Evolutionary conservation across 2,113 vertebrate species (phyloP), one percentile per base, ranked within the genome.

Genomic region (Dicrurus megarhynchus): DNA sequence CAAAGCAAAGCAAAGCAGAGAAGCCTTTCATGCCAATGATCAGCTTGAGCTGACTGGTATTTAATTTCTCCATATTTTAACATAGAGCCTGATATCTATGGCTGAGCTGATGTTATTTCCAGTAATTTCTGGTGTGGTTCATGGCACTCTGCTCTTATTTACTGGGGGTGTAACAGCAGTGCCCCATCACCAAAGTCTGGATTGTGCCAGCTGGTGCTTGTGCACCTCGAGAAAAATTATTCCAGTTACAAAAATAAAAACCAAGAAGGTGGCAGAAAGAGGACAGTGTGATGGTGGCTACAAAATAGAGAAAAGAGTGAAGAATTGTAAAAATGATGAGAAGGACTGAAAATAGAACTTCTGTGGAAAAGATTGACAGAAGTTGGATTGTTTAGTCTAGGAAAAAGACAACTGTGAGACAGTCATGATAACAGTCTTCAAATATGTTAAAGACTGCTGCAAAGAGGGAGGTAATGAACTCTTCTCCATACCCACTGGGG

Each of bases 331-430:
- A 65, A 59, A 61, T 50, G 32, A 69, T 85, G 90, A 83, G 82
- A 74, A 79, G 26, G 46, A 35, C 53, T 84, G 52, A 92, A 90
- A 95, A 91, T 33, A 84, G 60, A 75, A 89, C 15, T 90, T 88
- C 63, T 84, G 80, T 67, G 52, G 9, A 86, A 90, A 92, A 93
- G 91, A 96, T 87, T 95, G 96, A 93, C 94, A 93, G 92, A 90
- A 74, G 30, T 39, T 86, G 83, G 94, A 87, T 93, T 97, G 94
- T 97, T 96, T 96, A 96, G 96, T 97, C 96, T 96, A 77, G 91
- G 68, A 93, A 70, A 95, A 90, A 92, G 89, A 92, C 94, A 95
- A 97, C 93, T 90, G 35, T 92, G 83, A 97, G 93, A 95, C 90
- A 95, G 95, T 81, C 24, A 6, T 92, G 96, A 96, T 96, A 96